These are phyloP conservation scores for Gobius niger DNA, from an alignment of 2,113 vertebrate species.

Conservation along the genomic window DNA sequence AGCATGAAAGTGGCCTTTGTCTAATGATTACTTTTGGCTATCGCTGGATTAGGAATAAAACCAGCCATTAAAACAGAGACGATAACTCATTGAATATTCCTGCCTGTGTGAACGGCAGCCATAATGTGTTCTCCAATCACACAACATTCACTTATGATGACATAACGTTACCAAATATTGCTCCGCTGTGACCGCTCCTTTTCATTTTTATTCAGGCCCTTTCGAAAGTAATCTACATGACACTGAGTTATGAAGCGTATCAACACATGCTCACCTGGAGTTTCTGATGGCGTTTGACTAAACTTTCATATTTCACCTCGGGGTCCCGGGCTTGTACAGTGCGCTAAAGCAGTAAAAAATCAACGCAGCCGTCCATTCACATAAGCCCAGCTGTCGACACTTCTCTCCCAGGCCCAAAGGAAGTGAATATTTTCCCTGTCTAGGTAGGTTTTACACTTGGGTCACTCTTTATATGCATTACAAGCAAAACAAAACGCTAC, in stretches of 20 bases:
- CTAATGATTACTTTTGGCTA: neutral
- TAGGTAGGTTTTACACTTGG: conserved; percentile 16
- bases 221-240: conserved; percentile 34
- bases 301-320: neutral
- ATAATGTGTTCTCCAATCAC: conserved; percentile 2
- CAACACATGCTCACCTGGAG: conserved; percentile 37
- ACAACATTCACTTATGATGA: conserved; percentile 1
- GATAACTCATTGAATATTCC: neutral
- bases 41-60: neutral
- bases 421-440: conserved; percentile 50
- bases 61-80: neutral
- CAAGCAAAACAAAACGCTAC: conserved; percentile 26
- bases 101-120: neutral
- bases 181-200: neutral
- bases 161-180: conserved; percentile 6
- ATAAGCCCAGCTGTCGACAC: conserved; percentile 26
- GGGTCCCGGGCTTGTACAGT: conserved; percentile 1
- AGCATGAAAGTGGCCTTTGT: neutral
- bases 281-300: neutral
- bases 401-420: conserved; percentile 44
- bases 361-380: conserved; percentile 10
- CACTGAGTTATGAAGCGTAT: conserved; percentile 32
- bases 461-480: conserved; percentile 25
- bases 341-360: conserved; percentile 7
- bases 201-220: conserved; percentile 21